Evolutionary conservation across 1,140 invertebrate species (phyloP).

Genomic region (Sminthurides bifidus): DNA sequence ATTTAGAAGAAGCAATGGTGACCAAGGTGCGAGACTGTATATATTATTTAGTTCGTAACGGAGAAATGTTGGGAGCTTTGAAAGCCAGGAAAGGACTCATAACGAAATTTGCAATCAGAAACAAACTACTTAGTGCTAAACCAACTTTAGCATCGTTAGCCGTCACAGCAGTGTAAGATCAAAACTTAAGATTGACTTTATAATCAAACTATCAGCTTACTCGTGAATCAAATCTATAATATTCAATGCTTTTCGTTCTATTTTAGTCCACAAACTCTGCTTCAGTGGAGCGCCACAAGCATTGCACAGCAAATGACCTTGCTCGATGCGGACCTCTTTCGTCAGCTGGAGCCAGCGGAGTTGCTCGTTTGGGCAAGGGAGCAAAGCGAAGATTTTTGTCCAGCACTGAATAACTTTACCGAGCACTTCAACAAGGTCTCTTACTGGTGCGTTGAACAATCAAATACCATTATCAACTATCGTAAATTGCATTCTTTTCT

Average conservation of each 20-base stretch:
- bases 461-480: neutral
- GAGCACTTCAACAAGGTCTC: slow-evolving; percentile 99
- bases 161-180: slow-evolving; percentile 34
- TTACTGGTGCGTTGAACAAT: slow-evolving; percentile 59
- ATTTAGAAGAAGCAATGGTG: slow-evolving; percentile 61
- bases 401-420: slow-evolving; percentile 91
- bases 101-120: slow-evolving; percentile 70
- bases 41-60: slow-evolving; percentile 69
- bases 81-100: slow-evolving; percentile 78
- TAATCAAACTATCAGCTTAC: neutral
- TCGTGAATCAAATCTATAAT: neutral
- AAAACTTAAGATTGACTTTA: neutral
- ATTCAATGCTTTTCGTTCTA: slow-evolving; percentile 2
- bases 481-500: neutral
- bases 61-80: slow-evolving; percentile 70
- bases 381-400: slow-evolving; percentile 91
- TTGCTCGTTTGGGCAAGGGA: slow-evolving; percentile 93
- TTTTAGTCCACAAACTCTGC: slow-evolving; percentile 53
- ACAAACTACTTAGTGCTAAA: slow-evolving; percentile 44
- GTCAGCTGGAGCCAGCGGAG: slow-evolving; percentile 93
- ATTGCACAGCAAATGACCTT: slow-evolving; percentile 97
- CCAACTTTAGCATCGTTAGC: slow-evolving; percentile 40
- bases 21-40: slow-evolving; percentile 79
- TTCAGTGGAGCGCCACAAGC: slow-evolving; percentile 85
- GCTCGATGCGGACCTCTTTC: slow-evolving; percentile 87